Evolutionary conservation across 2,797 vertebrate genomes (phyloP).

Genomic region (Chelidonichthys spinosus): DNA sequence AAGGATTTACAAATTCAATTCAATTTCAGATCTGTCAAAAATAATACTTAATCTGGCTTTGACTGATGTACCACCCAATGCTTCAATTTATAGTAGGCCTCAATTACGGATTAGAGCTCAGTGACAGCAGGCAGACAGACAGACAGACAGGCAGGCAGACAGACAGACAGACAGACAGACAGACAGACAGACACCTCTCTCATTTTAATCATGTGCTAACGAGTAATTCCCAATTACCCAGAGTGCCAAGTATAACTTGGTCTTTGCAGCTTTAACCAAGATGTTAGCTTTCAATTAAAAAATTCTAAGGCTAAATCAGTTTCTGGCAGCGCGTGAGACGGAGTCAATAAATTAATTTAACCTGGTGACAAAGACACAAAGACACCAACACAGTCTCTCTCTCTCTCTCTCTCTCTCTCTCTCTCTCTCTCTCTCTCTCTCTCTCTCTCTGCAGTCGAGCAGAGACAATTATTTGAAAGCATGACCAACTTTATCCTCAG

Average conservation of each 20-base stretch:
- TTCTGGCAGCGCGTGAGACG: slow-evolving; percentile 32
- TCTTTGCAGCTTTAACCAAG: slow-evolving; percentile 47
- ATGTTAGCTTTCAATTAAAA: slow-evolving; percentile 57
- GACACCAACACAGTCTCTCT: background rate
- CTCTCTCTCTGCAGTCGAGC: background rate
- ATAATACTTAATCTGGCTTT: slow-evolving; percentile 32
- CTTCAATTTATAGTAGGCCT: slow-evolving; percentile 29
- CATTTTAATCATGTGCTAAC: slow-evolving; percentile 36
- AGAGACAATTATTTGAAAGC: background rate
- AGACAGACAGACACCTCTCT: slow-evolving; percentile 20
- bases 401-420: background rate
- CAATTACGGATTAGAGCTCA: slow-evolving; percentile 30
- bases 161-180: slow-evolving; percentile 4
- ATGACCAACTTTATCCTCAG: background rate
- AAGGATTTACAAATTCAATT: slow-evolving; percentile 11
- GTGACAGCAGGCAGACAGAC: slow-evolving; percentile 10
- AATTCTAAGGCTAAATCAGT: slow-evolving; percentile 43
- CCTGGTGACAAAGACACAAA: slow-evolving; percentile 38
- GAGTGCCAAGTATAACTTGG: slow-evolving; percentile 53
- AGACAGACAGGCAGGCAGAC: slow-evolving; percentile 14
- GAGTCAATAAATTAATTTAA: slow-evolving; percentile 54
- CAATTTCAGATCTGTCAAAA: slow-evolving; percentile 27
- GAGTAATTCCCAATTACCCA: slow-evolving; percentile 62
- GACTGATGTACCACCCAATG: slow-evolving; percentile 18
- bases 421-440: background rate